Evolutionary conservation across 2,113 vertebrate species (phyloP), one percentile per base, ranked within the genome.

Genomic region (Syrmaticus mikado): DNA sequence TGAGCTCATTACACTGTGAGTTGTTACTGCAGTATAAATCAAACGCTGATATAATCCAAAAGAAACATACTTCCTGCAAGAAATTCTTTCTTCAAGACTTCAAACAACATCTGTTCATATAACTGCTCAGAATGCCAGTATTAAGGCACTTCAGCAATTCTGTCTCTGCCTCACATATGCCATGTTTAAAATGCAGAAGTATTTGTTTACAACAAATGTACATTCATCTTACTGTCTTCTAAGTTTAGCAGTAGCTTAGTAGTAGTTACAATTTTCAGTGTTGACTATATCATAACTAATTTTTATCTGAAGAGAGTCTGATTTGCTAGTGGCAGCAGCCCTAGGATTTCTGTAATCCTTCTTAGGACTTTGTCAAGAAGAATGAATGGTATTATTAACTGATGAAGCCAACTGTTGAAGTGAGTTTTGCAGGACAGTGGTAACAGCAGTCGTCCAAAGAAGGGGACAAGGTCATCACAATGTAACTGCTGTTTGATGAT

Each of bases 31-130:
- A 89, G 13, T 57, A 52, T 74, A 95, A 75, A 94, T 73, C 76
- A 91, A 96, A 85, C 2, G 2, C 73, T 90, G 83, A 80, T 85
- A 89, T 16, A 93, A 87, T 92, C 92, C 92, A 93, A 94, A 92
- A 34, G 66, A 91, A 96, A 85, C 84, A 84, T 62, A 87, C 43
- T 93, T 92, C 71, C 52, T 78, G 50, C 62, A 64, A 85, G 76
- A 87, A 94, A 89, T 60, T 71, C 2, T 58, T 95, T 90, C 74
- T 30, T 80, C 36, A 87, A 85, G 48, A 96, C 92, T 95, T 97
- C 85, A 97, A 95, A 91, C 78, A 86, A 81, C 87, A 96, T 87
- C 85, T 97, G 75, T 92, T 92, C 72, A 62, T 78, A 16, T 65
- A 96, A 85, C 41, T 68, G n/a, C 48, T 78, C 28, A 93, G 72